Base-by-base conservation (phyloP, 2,113 vertebrate genomes). In the Zosterops lateralis region DNA sequence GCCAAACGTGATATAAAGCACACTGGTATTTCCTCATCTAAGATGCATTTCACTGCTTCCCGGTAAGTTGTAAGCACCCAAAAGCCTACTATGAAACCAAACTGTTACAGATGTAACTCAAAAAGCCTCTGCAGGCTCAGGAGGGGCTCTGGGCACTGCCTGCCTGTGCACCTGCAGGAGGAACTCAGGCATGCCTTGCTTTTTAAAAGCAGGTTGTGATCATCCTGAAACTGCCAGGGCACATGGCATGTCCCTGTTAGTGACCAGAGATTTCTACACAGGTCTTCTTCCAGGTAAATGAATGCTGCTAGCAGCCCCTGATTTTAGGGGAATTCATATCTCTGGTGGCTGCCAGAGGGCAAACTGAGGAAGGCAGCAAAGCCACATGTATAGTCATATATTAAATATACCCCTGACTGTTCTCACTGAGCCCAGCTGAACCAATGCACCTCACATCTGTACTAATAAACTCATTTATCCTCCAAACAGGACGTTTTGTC, bases 11-110 rank as follows among this genome's bases (percentile, higher is more conserved):
- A 81, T 56, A 70, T 21, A 92, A 90, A 86, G 88, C 92, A 85
- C 45, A 48, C 26, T 60, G 79, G 71, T 36, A 94, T 96, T 92
- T 95, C 91, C 85, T 92, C 66, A 90, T 68, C 44, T 29, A 66
- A 80, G 50, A 92, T 54, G 38, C 67, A 86, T 83, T 90, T 86
- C 83, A 89, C 42, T 66, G 38, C 67, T 86, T 90, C 76, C 72
- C 10, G 34, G 25, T 40, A 85, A 87, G 58, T 1, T 73, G 34
- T 71, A 89, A 90, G 91, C 66, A 72, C 40, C 26, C 82, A 78
- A 82, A 89, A 93, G 34, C 53, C 38, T 32, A 16, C 51, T 14
- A 40, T 21, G 26, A 81, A 90, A 78, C 12, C 48, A 51, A 54
- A 71, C 40, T 21, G 20, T 56, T 29, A 71, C 66, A 82, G 82